Evolutionary conservation across 2,113 vertebrate genomes (phyloP), one percentile per base, ranked within the genome.

Genomic region (Plectropomus leopardus): DNA sequence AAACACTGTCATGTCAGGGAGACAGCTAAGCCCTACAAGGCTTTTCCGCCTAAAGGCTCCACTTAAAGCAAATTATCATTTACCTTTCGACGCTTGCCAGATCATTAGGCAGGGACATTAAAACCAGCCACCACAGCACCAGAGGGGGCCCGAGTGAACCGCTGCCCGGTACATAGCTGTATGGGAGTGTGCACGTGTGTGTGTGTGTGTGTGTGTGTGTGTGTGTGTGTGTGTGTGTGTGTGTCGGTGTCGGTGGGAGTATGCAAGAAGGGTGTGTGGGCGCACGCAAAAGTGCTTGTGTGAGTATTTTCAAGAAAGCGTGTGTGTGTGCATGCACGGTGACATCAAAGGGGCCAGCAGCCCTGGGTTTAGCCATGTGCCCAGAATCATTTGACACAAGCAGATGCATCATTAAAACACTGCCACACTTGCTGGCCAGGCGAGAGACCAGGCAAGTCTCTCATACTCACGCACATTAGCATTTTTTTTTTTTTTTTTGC

Each of bases 41-140:
- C 92, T 92, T 93, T 94, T 94, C 88, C 72, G 90, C 92, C 93
- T 95, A 94, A 95, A 94, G 88, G 93, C 92, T 94, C 93, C 93
- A 96, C 94, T 95, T 95, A 94, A 95, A 94, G 94, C 93, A 94
- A 95, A 95, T 95, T 92, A 94, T 93, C 92, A 92, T 95, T 94
- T 94, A 95, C 94, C 93, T 95, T 95, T 94, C 83, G 91, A 92
- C 87, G 89, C 83, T 89, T 93, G 94, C 95, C 95, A 96, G 93
- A 95, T 95, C 93, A 95, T 95, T 95, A 95, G 94, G 94, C 94
- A 94, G 90, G 89, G 91, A 93, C 95, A 95, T 96, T 95, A 95
- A 95, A 96, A 94, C 90, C 93, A 92, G 89, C 88, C 92, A 94
- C 93, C 90, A 90, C 92, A 90, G 94, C 94, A 93, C 89, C 93